Evolutionary conservation across 2,797 vertebrate genomes (phyloP).

Genomic region (Anguilla anguilla): DNA sequence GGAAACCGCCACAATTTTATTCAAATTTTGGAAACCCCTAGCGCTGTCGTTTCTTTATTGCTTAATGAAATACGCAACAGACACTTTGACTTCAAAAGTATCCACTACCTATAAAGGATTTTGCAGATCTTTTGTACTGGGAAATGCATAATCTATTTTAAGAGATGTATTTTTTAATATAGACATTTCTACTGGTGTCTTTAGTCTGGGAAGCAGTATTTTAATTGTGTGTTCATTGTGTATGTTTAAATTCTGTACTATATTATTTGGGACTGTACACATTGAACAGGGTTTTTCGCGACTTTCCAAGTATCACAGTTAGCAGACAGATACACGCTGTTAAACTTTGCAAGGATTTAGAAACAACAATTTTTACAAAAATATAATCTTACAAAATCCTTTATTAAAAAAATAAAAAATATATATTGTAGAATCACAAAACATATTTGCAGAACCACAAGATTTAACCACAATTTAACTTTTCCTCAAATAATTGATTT

Average conservation of each 20-base stretch:
- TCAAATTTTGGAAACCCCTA: neutral
- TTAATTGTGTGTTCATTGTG: neutral
- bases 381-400: neutral
- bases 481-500: neutral
- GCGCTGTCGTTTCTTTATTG: neutral
- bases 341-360: neutral
- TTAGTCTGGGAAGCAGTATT: neutral
- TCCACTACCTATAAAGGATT: neutral
- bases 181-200: neutral
- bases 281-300: neutral
- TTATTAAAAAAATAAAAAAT: neutral
- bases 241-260: neutral
- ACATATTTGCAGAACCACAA: slow-evolving; percentile 4
- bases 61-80: neutral
- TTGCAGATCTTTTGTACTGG: neutral
- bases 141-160: neutral
- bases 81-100: neutral
- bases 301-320: neutral
- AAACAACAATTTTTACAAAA: neutral
- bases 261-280: neutral
- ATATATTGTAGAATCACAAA: neutral
- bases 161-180: neutral
- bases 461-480: neutral
- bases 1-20: neutral
- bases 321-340: neutral